Percentiles rank a stretch among this genome's conserved stretches.
Conservation (phyloP, 2,888 invertebrate species). For the Apamea monoglypha region DNA sequence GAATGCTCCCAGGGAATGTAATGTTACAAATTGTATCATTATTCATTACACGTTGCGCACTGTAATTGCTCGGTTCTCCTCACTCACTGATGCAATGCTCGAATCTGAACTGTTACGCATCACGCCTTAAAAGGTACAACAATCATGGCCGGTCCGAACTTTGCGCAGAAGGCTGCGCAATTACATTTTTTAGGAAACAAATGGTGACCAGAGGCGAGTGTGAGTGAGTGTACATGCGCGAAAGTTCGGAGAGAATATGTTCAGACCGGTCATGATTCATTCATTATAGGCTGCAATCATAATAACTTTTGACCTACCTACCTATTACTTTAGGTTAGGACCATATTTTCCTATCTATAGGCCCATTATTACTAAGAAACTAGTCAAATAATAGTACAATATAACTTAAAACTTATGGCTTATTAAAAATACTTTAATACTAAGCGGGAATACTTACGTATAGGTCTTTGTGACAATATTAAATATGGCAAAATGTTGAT, state of each 20-base stretch:
- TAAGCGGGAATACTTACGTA: slow-evolving; percentile 30
- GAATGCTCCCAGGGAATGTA: background rate
- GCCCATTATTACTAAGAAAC: background rate
- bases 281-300: background rate
- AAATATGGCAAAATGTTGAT: slow-evolving; percentile 47
- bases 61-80: background rate
- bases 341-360: slow-evolving; percentile 4
- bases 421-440: slow-evolving; percentile 10
- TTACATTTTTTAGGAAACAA: background rate
- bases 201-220: background rate
- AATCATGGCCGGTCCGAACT: background rate
- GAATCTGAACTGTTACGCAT: background rate
- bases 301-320: background rate
- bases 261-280: background rate
- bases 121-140: background rate
- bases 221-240: background rate
- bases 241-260: background rate
- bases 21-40: background rate
- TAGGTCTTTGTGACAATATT: slow-evolving; percentile 24
- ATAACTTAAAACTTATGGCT: slow-evolving; percentile 12
- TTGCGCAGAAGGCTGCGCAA: background rate
- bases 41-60: background rate
- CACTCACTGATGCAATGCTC: background rate
- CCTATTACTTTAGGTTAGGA: background rate
- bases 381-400: background rate